Conservation (phyloP, 1,140 invertebrate species). For the Steinernema khuongi region DNA sequence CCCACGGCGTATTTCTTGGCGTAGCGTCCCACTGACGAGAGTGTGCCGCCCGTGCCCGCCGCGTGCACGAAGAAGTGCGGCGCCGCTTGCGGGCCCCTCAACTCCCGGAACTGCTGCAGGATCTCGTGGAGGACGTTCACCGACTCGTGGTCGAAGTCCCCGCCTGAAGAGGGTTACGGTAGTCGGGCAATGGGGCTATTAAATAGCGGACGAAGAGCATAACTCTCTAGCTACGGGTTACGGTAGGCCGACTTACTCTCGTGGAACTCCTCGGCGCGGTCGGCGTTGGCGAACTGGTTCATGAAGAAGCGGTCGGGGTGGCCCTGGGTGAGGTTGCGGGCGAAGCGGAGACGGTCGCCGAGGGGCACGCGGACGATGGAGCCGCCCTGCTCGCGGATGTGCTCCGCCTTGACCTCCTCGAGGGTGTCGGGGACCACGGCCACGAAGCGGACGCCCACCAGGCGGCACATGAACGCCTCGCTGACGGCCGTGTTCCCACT, state of each 20-base stretch:
- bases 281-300: constrained; percentile 44
- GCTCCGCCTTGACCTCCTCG: constrained; percentile 22
- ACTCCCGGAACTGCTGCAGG: constrained; percentile 30
- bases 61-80: constrained; percentile 44
- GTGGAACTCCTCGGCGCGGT: constrained; percentile 39
- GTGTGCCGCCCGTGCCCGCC: constrained; percentile 45
- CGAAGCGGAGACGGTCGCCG: constrained; percentile 11
- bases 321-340: neutral
- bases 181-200: no score
- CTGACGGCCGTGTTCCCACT: constrained; percentile 40
- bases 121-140: constrained; percentile 48
- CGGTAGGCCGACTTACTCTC: constrained; percentile 35
- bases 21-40: constrained; percentile 48
- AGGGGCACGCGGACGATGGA: constrained; percentile 28
- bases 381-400: constrained; percentile 29
- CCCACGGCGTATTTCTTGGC: constrained; percentile 38
- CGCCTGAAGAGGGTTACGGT: constrained; percentile 23
- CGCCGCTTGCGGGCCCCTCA: neutral
- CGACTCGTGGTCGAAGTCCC: constrained; percentile 24
- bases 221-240: no score
- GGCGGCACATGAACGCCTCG: constrained; percentile 38
- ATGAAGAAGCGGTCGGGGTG: constrained; percentile 39
- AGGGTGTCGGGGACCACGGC: constrained; percentile 34
- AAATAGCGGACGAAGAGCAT: no score
- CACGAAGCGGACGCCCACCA: constrained; percentile 35